Conservation (phyloP, 2,113 vertebrate genomes). For the Nesoenas mayeri region DNA sequence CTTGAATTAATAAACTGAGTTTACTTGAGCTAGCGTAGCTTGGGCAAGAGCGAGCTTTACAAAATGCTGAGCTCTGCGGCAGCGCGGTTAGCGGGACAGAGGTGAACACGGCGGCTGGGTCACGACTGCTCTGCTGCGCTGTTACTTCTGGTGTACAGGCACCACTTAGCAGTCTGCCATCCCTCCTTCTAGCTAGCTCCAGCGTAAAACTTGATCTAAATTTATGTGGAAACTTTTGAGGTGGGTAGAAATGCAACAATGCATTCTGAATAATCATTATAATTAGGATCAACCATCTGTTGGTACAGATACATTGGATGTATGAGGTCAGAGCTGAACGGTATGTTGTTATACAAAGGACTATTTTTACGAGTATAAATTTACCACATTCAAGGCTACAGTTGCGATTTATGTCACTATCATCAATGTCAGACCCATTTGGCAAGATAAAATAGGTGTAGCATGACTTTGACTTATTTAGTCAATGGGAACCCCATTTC, state of each 20-base stretch:
- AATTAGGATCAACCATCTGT: not conserved
- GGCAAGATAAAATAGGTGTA: conserved; percentile 35
- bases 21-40: not conserved
- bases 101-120: not conserved
- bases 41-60: not conserved
- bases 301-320: not conserved
- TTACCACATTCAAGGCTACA: not conserved
- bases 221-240: not conserved
- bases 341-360: not conserved
- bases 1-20: not conserved
- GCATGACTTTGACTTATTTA: not conserved
- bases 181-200: not conserved
- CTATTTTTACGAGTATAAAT: not conserved
- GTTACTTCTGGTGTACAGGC: not conserved
- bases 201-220: not conserved
- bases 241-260: not conserved
- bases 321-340: not conserved
- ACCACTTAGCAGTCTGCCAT: not conserved
- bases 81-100: not conserved
- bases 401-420: not conserved
- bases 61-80: not conserved
- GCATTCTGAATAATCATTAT: not conserved
- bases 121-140: not conserved
- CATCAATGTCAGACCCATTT: conserved; percentile 10
- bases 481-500: conserved; percentile 24